Conservation (phyloP, 2,113 vertebrate genomes). For the Camarhynchus parvulus region DNA sequence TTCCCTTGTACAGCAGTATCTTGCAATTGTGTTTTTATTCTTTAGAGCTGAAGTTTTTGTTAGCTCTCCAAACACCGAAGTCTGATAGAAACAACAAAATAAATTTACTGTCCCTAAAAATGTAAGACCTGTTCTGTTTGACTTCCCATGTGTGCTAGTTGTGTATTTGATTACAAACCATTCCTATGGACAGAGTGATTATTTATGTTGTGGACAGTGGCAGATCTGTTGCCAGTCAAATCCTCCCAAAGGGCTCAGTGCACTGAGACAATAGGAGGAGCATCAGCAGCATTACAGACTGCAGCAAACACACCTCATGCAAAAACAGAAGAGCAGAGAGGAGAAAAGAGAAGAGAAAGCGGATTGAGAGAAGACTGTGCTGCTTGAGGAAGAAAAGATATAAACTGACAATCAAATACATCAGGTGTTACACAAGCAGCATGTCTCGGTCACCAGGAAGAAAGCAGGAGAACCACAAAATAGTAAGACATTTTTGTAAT, state of each 20-base stretch:
- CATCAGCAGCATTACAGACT: conserved; percentile 42
- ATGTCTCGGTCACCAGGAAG: conserved; percentile 76
- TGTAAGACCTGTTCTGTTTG: neutral
- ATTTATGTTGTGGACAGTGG: neutral
- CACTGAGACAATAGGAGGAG: conserved; percentile 63
- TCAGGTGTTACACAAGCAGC: neutral
- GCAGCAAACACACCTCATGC: conserved; percentile 2
- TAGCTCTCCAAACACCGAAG: conserved; percentile 16
- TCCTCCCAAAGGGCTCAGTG: conserved; percentile 35
- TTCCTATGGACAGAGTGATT: conserved; percentile 6
- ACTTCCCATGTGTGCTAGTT: conserved; percentile 21
- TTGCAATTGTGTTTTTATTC: neutral
- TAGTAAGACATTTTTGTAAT: conserved; percentile 73
- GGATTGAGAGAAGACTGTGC: neutral
- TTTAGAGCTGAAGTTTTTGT: conserved; percentile 5
- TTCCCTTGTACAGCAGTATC: neutral
- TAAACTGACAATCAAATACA: neutral
- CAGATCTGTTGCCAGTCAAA: neutral
- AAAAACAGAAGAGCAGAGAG: conserved; percentile 12
- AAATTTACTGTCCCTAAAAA: conserved; percentile 20
- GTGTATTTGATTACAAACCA: neutral
- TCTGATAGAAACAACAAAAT: conserved; percentile 31
- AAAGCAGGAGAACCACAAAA: conserved; percentile 79
- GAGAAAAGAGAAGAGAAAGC: neutral
- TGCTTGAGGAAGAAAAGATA: neutral